Base-by-base conservation (phyloP, 2,113 vertebrate genomes). In the Mus spicilegus region DNA sequence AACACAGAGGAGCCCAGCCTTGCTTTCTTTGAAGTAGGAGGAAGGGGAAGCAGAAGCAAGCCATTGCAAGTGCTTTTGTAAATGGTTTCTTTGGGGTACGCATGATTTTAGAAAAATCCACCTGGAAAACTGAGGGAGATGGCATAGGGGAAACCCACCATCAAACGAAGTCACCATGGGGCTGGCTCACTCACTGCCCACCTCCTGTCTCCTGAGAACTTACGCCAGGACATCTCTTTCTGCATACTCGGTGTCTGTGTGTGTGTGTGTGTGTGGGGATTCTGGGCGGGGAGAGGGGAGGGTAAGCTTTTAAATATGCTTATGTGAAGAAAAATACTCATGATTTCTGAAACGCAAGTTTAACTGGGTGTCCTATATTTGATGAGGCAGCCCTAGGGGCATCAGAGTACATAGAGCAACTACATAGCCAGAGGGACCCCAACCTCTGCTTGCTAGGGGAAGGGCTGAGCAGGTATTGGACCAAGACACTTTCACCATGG, bases 51-150 rank as follows among this genome's bases (percentile, higher is more conserved):
- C 11, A 24, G 36, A 14, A 17, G 7, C 36, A 30, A 61, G 63
- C 51, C 10, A 3, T 0, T 22, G 4, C 14, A 13, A 58, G 76
- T 3, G 42, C 1, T 0, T 13, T 56, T 10, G 3, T 1, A 33
- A 6, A 39, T 0, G 0, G 30, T 5, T 11, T 26, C 76, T 20
- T 14, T 1, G 4, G 51, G 17, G 8, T 49, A 26, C 42, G 19
- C 1, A 39, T 6, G 61, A 49, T 56, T 16, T 56, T 17, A 58
- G 7, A 75, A 70, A 77, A 14, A 42, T 7, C 39, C 19, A 14
- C 39, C 49, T 3, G 16, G 63, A 76, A 42, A 17, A 77, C 11
- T 51, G 39, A 17, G 42, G 33, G 82, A 39, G 75, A 78, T 5
- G 0, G 0, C 0, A 4, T 13, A 16, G 24, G 69, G 19, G 26